Evolutionary conservation across 1,140 invertebrate genomes (phyloP).

Genomic region (Orius laevigatus): DNA sequence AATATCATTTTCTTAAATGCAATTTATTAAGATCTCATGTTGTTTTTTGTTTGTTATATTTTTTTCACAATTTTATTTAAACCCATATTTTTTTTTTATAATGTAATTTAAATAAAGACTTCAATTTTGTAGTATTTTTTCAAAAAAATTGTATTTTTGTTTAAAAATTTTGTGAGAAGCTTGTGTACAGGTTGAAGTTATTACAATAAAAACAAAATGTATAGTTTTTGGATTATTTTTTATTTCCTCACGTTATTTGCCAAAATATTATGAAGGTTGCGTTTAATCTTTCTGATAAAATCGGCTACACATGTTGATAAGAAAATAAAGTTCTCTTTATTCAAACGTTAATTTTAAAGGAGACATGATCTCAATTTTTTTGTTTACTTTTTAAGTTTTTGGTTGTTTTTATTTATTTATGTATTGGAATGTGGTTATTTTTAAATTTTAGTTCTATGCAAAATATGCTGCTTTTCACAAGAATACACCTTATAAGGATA

Average conservation of each 20-base stretch:
- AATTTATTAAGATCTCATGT: conserved; percentile 13
- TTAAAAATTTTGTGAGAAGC: conserved; percentile 10
- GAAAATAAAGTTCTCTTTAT: not conserved
- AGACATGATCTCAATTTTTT: too few species aligned
- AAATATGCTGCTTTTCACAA: too few species aligned
- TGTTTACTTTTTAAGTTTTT: too few species aligned
- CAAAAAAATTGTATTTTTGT: conserved; percentile 1
- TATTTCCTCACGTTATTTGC: not conserved
- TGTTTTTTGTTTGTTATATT: conserved; percentile 7
- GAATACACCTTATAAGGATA: too few species aligned
- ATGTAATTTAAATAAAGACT: conserved; percentile 2
- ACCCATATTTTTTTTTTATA: not conserved
- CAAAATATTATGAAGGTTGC: not conserved
- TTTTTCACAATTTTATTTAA: conserved; percentile 3
- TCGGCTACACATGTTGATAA: not conserved
- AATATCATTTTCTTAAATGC: not conserved
- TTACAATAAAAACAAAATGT: conserved; percentile 6
- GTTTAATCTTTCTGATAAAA: too few species aligned
- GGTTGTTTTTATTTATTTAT: too few species aligned
- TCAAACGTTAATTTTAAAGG: not conserved
- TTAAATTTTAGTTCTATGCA: too few species aligned
- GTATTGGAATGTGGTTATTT: too few species aligned
- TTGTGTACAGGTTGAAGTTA: conserved; percentile 15
- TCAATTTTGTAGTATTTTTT: conserved; percentile 2
- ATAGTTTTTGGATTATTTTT: conserved; percentile 7